Evolutionary conservation across 53 echinoderm and acorn worm genomes (phyloP).

Genomic region (Paelopatides confundens): DNA sequence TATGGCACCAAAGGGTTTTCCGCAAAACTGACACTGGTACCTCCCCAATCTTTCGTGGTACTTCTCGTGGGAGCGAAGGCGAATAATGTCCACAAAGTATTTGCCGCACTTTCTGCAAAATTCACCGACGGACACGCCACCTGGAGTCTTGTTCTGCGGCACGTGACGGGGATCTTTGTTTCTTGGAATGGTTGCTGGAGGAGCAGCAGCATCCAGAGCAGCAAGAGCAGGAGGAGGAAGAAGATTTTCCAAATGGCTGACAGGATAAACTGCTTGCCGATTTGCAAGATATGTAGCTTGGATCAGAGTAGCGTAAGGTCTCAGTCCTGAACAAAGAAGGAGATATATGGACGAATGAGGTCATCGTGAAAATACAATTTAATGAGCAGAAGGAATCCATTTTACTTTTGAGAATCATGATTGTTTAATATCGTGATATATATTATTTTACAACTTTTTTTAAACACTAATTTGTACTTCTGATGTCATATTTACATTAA

Average conservation of each 20-base stretch:
- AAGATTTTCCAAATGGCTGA: not conserved
- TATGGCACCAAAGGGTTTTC: not conserved
- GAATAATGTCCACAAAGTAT: not conserved
- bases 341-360: not conserved
- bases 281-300: not conserved
- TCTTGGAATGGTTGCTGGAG: not conserved
- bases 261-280: not conserved
- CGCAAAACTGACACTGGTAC: not conserved
- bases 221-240: not conserved
- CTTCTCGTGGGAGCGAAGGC: not conserved
- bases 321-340: not conserved
- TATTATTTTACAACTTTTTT: no score
- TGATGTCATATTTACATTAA: no score
- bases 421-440: no score
- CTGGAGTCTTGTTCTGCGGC: not conserved
- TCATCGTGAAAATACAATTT: not conserved
- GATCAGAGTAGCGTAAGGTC: not conserved
- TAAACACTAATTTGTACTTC: no score
- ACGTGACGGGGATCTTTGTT: not conserved
- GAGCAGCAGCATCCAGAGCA: not conserved
- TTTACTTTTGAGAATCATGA: no score
- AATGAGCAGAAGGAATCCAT: no score
- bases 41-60: not conserved
- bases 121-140: constrained; percentile 8
- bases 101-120: constrained; percentile 4